Base-by-base conservation (phyloP, 92 coral and sea anemone species). In the Palythoa heliodiscus region DNA sequence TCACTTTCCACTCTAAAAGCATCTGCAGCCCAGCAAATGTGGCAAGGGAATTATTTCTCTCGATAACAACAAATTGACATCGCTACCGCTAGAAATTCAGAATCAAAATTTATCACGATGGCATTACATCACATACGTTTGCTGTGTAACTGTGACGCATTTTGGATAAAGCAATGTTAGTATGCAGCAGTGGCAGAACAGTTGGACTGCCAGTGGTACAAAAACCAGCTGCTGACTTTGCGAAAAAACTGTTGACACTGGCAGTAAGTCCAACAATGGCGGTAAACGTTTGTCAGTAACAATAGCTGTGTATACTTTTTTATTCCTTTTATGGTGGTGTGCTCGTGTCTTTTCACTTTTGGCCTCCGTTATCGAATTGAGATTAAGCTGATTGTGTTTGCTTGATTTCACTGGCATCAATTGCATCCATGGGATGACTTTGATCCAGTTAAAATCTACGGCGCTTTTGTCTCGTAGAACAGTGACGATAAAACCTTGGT, bases 141-240 rank as follows among this genome's bases (percentile, higher is more conserved):
- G 11, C 39, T 47, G 73, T 95, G 98, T 86, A 96, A 93, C 80
- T 95, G 98, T 77, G 77, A 76, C 69, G 88, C 91, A 3, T 69
- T 37, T 38, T 95, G 98, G 98, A 67, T 95, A 85, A 87, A 89
- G 75, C 7, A 71, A 29, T 95, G 98, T 96, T 95, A 19, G 74
- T 82, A 11, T 95, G 98, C 69, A 82, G 88, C 37, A 61, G 94
- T 15, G 93, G 89, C 40, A 76, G 53, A 23, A 38, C 70, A 8
- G 86, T 86, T 55, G 96, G 94, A 7, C 81, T 82, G 54, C 76
- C 96, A 5, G 84, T 95, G 52, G 54, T 78, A 64, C 57, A 60
- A 11, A 86, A 82, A 29, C 88, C 88, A 29, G 86, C 77, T 38
- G 35, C 71, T 7, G 93, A 87, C 35, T 95, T 95, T 64, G 84